Percentiles rank a stretch among this genome's conserved stretches.
Evolutionary conservation across 2,113 vertebrate species (phyloP).

Genomic region (Hippocampus abdominalis): DNA sequence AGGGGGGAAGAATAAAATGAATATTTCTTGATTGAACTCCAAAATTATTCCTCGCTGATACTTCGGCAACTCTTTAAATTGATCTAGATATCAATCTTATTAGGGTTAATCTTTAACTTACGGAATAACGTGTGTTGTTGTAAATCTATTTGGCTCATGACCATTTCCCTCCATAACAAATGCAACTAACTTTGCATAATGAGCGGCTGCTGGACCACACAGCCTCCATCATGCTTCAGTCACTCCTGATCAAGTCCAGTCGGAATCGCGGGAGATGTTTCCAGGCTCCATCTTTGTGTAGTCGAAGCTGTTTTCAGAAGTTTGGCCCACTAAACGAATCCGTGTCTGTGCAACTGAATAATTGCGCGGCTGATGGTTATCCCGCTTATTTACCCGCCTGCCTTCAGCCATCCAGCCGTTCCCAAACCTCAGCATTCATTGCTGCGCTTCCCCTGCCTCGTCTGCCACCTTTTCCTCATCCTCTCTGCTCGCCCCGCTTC

Average conservation of each 20-base stretch:
- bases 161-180: too few relatives aligned
- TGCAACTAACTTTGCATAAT: not conserved
- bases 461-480: not conserved
- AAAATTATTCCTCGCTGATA: not conserved
- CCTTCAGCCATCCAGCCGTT: not conserved
- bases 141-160: not conserved
- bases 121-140: not conserved
- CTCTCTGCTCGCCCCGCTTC: not conserved
- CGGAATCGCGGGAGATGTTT: not conserved
- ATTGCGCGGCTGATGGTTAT: constrained; percentile 6
- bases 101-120: too few relatives aligned
- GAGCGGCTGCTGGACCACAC: not conserved
- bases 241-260: not conserved
- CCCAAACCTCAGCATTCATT: not conserved
- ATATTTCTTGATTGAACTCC: too few relatives aligned
- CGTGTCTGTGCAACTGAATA: constrained; percentile 9
- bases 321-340: constrained; percentile 3
- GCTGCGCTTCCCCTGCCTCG: not conserved
- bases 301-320: not conserved
- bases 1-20: not conserved
- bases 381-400: constrained; percentile 3
- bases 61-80: too few relatives aligned
- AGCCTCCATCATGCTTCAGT: constrained; percentile 1
- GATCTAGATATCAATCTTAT: too few relatives aligned
- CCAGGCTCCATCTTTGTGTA: constrained; percentile 1